Evolutionary conservation across 2,113 vertebrate species (phyloP).

Genomic region (Oryzias melastigma): DNA sequence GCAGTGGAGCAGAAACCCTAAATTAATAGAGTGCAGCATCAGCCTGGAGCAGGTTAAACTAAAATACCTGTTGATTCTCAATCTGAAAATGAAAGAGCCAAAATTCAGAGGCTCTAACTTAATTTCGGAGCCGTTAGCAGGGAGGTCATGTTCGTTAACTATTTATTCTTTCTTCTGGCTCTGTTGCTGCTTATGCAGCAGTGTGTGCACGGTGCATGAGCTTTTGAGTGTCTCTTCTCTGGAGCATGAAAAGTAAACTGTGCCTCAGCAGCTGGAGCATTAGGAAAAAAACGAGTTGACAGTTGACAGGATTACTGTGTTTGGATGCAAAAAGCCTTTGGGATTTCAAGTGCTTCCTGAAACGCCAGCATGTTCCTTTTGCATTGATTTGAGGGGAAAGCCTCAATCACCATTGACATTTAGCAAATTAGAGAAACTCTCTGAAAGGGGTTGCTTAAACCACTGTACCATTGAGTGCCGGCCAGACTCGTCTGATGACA

Average conservation of each 20-base stretch:
- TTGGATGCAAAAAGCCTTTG: constrained; percentile 62
- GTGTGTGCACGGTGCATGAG: constrained; percentile 35
- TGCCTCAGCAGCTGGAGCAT: constrained; percentile 37
- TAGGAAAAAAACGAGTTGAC: constrained; percentile 51
- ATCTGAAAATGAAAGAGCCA: constrained; percentile 33
- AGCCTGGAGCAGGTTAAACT: constrained; percentile 36
- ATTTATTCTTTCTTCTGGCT: neutral
- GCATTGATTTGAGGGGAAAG: constrained; percentile 56
- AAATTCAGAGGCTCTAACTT: constrained; percentile 42
- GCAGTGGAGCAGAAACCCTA: constrained; percentile 21
- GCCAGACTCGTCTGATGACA: constrained; percentile 29
- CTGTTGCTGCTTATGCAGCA: constrained; percentile 18
- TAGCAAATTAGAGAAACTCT: constrained; percentile 53
- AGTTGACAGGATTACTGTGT: constrained; percentile 57
- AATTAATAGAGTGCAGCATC: constrained; percentile 52
- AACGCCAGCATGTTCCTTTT: constrained; percentile 31
- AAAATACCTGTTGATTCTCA: constrained; percentile 62
- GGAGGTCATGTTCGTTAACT: constrained; percentile 19
- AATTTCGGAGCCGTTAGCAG: constrained; percentile 45
- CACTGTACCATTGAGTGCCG: constrained; percentile 36
- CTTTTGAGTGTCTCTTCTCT: constrained; percentile 42
- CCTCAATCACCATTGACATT: constrained; percentile 59
- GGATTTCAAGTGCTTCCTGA: constrained; percentile 46
- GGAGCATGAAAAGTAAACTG: constrained; percentile 36
- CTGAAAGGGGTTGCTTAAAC: constrained; percentile 50